Evolutionary conservation across 35 echinoderm and acorn worm species (phyloP).

Genomic region (Apostichopus californicus): DNA sequence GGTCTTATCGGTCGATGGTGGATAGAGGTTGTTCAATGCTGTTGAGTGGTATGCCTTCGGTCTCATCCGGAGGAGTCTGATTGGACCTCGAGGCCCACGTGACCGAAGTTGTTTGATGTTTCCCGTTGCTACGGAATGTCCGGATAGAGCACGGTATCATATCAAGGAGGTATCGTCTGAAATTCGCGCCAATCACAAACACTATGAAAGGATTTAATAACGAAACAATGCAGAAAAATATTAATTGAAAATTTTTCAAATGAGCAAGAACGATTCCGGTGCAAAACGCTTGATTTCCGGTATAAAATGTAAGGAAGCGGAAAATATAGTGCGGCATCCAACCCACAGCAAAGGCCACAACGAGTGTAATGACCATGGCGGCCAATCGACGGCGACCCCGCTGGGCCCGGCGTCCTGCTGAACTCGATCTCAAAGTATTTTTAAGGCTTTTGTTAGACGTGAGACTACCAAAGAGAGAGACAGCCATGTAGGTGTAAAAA

Average conservation of each 20-base stretch:
- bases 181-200: constrained; percentile 43
- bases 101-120: constrained; percentile 34
- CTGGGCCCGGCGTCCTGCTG: constrained; percentile 40
- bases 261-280: neutral
- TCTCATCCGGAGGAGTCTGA: constrained; percentile 45
- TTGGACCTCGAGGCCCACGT: constrained; percentile 49
- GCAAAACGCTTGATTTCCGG: neutral
- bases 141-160: constrained; percentile 40
- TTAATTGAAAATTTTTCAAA: constrained; percentile 36
- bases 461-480: constrained; percentile 27
- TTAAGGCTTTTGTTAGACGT: constrained; percentile 28
- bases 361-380: constrained; percentile 48
- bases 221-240: constrained; percentile 48
- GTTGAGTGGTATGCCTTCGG: constrained; percentile 41
- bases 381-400: constrained; percentile 37
- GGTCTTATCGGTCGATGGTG: neutral
- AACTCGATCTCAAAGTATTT: constrained; percentile 36
- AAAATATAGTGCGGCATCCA: constrained; percentile 55
- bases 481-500: constrained; percentile 49
- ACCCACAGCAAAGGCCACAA: constrained; percentile 36
- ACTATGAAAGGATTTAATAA: constrained; percentile 44
- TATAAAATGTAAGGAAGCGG: constrained; percentile 28
- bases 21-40: neutral
- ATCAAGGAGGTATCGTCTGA: constrained; percentile 38
- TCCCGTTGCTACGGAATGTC: neutral